These are phyloP conservation scores for Lithophane semibrunnea DNA, from an alignment of 2,888 invertebrate species.

Conservation along the genomic window DNA sequence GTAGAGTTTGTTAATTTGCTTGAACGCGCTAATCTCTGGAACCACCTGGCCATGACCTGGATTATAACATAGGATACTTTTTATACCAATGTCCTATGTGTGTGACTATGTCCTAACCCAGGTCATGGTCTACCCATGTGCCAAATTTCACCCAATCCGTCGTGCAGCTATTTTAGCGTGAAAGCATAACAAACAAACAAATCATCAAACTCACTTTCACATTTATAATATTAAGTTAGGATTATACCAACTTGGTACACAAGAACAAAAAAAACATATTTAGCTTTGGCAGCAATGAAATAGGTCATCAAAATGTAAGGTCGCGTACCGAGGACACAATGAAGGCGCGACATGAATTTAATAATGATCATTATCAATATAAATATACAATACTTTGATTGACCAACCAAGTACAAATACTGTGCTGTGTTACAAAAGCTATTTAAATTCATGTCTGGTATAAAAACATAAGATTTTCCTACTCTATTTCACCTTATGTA, in stretches of 20 bases:
- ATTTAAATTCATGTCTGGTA: conserved; percentile 32
- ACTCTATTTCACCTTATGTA: conserved; percentile 18
- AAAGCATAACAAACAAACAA: no score
- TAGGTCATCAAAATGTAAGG: neutral
- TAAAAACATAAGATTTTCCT: neutral
- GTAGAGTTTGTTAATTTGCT: no score
- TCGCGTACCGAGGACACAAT: conserved; percentile 4
- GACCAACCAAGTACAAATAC: neutral
- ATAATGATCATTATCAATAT: neutral
- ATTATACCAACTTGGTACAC: neutral
- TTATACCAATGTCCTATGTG: no score
- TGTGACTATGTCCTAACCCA: no score
- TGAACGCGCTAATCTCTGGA: no score
- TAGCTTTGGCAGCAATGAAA: neutral
- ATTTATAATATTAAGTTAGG: no score
- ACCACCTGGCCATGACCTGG: no score
- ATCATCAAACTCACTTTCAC: no score
- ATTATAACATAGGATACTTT: no score
- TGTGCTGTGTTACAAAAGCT: neutral
- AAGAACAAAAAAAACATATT: neutral
- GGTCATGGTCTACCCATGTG: no score
- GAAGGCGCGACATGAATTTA: conserved; percentile 26
- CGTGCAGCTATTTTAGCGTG: no score
- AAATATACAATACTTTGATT: neutral
- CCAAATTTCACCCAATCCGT: no score